Percentiles rank a stretch among this genome's conserved stretches.
Evolutionary conservation across 2,113 vertebrate species (phyloP).

Genomic region (Alaudala cheleensis): DNA sequence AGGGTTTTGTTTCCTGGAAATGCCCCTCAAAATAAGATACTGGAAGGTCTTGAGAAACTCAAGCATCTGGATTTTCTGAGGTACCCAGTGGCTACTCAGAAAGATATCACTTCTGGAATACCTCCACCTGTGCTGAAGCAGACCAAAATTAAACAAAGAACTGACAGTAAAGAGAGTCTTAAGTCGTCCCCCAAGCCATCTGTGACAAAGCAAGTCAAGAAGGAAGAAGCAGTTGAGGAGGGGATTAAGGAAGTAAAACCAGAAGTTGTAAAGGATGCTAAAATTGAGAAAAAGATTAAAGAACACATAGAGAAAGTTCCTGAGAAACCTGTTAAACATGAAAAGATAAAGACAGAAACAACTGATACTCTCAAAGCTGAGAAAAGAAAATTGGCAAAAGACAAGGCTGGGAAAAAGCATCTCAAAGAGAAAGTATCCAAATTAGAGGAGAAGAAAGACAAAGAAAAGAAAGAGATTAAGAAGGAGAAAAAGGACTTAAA

Average conservation of each 20-base stretch:
- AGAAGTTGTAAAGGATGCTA: constrained; percentile 85
- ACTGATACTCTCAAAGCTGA: constrained; percentile 81
- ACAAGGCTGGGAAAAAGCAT: constrained; percentile 88
- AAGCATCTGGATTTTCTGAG: constrained; percentile 94
- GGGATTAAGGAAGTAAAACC: constrained; percentile 82
- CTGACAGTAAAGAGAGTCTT: constrained; percentile 96
- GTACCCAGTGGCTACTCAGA: constrained; percentile 94
- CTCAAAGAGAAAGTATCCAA: constrained; percentile 92
- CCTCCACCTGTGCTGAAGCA: constrained; percentile 87
- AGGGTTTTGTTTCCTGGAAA: constrained; percentile 97
- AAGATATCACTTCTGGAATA: constrained; percentile 85
- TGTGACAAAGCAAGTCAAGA: constrained; percentile 81
- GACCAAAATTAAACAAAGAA: constrained; percentile 91
- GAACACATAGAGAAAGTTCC: constrained; percentile 79
- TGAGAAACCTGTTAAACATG: constrained; percentile 83
- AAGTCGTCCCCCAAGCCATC: constrained; percentile 87
- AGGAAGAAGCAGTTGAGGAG: constrained; percentile 82
- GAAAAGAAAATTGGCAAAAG: constrained; percentile 90
- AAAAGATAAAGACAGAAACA: constrained; percentile 77
- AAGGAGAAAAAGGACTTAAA: constrained; percentile 87
- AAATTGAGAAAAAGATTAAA: constrained; percentile 86
- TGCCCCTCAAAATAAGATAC: constrained; percentile 96
- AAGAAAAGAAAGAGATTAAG: constrained; percentile 95
- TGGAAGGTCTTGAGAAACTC: constrained; percentile 96
- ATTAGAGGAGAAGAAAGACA: constrained; percentile 94